phyloP scores from a whole-genome alignment of 2,797 vertebrate species.

The Acanthurus tractus region DNA sequence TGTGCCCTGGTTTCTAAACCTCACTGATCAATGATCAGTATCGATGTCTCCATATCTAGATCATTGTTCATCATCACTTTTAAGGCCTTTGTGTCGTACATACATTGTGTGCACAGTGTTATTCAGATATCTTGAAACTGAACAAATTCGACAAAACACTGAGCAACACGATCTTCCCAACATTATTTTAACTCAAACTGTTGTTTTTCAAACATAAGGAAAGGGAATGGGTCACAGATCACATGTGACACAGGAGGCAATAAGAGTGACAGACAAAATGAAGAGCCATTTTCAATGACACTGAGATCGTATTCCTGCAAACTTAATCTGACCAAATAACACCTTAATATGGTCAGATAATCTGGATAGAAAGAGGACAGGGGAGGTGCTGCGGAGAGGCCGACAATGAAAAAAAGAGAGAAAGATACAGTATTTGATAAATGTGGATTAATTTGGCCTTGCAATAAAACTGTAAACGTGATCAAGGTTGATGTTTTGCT shows the following conservation, averaged over 20 bases:
- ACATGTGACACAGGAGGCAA: background rate
- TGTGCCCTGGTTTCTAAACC: conserved; percentile 78
- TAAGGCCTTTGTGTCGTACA: conserved; percentile 28
- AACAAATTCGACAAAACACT: background rate
- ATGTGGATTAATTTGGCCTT: conserved; percentile 19
- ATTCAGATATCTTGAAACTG: conserved; percentile 21
- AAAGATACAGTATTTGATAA: conserved; percentile 9
- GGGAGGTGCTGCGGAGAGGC: conserved; percentile 24
- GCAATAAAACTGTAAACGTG: background rate
- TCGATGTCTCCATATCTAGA: conserved; percentile 71
- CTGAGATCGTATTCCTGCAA: conserved; percentile 73
- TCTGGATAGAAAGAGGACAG: conserved; percentile 67
- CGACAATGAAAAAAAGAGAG: conserved; percentile 6
- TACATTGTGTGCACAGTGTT: conserved; percentile 22
- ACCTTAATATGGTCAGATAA: conserved; percentile 78
- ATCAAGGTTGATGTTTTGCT: conserved; percentile 17
- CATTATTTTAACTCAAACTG: background rate
- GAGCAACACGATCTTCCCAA: conserved; percentile 1
- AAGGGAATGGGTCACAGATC: conserved; percentile 22
- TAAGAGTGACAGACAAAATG: conserved; percentile 27
- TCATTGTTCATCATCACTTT: conserved; percentile 14
- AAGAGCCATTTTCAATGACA: conserved; percentile 67
- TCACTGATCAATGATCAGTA: conserved; percentile 78
- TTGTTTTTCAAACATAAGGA: background rate
- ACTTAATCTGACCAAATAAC: conserved; percentile 77